A percentile compares a stretch with the other conserved stretches of the same genome.
Evolutionary conservation across 2,113 vertebrate genomes (phyloP).

Genomic region (Epinephelus moara): DNA sequence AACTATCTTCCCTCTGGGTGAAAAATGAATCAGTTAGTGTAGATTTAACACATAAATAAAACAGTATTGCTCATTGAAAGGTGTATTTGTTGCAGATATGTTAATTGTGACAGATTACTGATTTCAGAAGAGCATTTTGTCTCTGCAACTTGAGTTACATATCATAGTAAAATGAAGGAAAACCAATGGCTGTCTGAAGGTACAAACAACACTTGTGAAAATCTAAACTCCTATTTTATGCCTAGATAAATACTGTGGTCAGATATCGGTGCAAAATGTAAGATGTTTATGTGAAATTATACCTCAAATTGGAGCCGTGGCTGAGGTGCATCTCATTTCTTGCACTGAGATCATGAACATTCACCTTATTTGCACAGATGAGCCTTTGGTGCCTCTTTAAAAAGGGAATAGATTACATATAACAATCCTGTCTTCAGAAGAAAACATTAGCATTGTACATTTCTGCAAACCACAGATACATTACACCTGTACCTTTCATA

Average conservation of each 20-base stretch:
- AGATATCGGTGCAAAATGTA: not conserved
- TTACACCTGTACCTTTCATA: no score
- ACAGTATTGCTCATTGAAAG: not conserved
- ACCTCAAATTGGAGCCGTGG: not conserved
- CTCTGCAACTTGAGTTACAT: not conserved
- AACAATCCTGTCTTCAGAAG: no score
- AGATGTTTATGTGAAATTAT: constrained; percentile 14
- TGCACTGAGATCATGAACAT: not conserved
- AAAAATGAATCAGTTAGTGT: not conserved
- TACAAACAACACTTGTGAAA: not conserved
- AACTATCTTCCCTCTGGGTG: not conserved
- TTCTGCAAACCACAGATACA: no score
- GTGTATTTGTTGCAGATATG: not conserved
- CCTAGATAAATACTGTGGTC: not conserved
- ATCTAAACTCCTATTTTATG: not conserved
- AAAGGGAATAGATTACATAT: not conserved
- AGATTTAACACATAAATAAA: not conserved
- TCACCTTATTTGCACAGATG: not conserved
- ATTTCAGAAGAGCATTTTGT: not conserved
- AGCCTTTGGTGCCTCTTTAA: not conserved
- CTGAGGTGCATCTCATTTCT: not conserved
- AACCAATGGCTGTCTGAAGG: not conserved
- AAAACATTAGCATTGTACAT: no score
- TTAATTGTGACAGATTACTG: not conserved
- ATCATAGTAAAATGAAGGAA: not conserved